phyloP scores from a whole-genome alignment of 2,113 vertebrate species.

The Ameiurus melas region DNA sequence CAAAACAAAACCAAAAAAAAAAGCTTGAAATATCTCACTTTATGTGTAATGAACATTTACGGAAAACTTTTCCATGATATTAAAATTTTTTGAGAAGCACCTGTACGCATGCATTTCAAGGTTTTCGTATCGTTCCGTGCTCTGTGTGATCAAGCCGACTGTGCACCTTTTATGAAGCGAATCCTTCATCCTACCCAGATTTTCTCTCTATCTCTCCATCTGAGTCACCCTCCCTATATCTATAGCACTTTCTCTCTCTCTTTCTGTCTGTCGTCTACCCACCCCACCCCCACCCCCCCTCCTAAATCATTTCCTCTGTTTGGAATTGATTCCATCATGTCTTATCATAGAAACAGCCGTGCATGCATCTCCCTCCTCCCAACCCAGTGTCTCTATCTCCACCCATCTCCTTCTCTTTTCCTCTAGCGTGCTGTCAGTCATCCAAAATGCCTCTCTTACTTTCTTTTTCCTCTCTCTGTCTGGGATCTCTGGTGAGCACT shows the following conservation, averaged over 20 bases:
- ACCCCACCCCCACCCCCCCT: constrained; percentile 2
- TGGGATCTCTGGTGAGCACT: constrained; percentile 38
- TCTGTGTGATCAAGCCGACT: constrained; percentile 9
- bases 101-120: not conserved
- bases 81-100: no score
- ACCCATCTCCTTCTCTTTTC: constrained; percentile 44
- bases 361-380: constrained; percentile 34
- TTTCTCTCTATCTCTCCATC: constrained; percentile 3
- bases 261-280: constrained; percentile 3
- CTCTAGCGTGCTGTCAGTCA: constrained; percentile 54
- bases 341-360: constrained; percentile 59
- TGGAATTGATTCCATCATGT: constrained; percentile 66
- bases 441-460: constrained; percentile 56
- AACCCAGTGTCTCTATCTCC: not conserved
- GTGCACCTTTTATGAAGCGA: constrained; percentile 17
- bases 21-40: no score
- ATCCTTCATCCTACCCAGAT: not conserved
- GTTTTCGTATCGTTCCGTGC: not conserved
- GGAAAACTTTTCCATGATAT: no score
- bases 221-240: not conserved
- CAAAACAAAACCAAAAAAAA: no score
- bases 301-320: constrained; percentile 59
- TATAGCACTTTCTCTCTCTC: constrained; percentile 14
- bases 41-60: no score
- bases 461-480: constrained; percentile 52